A percentile compares a stretch with the other conserved stretches of the same genome.
Conservation (phyloP, 2,888 invertebrate genomes). For the Hetaerina titia region DNA sequence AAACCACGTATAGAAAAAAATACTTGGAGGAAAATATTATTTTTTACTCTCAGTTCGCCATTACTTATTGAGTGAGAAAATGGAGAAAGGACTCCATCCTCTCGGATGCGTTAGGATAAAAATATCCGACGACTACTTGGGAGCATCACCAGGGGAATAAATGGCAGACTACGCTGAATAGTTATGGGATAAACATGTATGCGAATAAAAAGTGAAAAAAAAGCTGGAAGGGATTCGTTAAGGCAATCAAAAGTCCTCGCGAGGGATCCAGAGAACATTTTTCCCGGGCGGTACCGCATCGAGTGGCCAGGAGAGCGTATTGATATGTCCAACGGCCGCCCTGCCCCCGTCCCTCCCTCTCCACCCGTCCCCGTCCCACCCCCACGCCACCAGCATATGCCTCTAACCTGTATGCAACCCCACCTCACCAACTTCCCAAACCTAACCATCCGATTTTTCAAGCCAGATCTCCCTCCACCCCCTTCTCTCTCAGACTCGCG, state of each 20-base stretch:
- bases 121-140: neutral
- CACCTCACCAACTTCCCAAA: neutral
- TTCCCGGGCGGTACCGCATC: constrained; percentile 31
- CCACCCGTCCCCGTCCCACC: neutral
- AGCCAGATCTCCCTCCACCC: neutral
- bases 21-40: neutral
- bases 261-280: constrained; percentile 33
- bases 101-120: constrained; percentile 3
- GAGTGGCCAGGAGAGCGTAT: constrained; percentile 50
- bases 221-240: constrained; percentile 30
- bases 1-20: neutral
- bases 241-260: constrained; percentile 58
- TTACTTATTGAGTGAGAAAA: neutral
- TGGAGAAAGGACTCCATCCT: neutral
- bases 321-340: constrained; percentile 30
- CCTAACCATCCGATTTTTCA: neutral
- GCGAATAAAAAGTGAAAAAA: neutral
- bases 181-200: constrained; percentile 19
- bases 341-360: neutral
- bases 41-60: neutral
- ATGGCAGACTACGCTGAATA: neutral
- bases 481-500: neutral
- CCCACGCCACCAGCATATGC: neutral
- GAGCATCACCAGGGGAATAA: neutral
- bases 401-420: neutral